Evolutionary conservation across 2,113 vertebrate species (phyloP).

Genomic region (Campylomormyrus tamandua): DNA sequence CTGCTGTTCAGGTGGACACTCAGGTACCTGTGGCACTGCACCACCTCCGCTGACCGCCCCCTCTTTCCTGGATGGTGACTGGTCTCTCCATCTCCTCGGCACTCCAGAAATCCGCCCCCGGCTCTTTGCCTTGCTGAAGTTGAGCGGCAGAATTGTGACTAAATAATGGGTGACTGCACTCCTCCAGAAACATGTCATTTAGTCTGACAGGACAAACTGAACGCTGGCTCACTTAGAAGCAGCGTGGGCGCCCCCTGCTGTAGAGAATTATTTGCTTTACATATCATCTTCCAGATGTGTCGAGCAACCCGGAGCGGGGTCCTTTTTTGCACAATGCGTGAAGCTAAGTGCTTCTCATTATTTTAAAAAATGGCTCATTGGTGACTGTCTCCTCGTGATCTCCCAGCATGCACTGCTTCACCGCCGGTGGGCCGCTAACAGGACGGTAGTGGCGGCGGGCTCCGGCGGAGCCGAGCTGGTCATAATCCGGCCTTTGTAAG

Average conservation of each 20-base stretch:
- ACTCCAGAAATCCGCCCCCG: neutral
- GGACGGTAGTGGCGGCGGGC: neutral
- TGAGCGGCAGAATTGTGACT: neutral
- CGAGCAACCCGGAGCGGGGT: neutral
- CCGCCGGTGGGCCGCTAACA: neutral
- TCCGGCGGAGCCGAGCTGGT: neutral
- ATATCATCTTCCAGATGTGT: neutral
- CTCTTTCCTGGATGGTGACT: neutral
- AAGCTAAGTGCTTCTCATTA: neutral
- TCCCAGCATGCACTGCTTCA: neutral
- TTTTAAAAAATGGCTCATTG: neutral
- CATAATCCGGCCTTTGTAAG: slow-evolving; percentile 11
- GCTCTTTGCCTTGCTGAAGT: neutral
- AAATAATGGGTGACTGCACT: neutral
- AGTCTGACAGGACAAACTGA: neutral
- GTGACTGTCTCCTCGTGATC: neutral
- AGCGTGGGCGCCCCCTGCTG: neutral
- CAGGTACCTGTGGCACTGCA: neutral
- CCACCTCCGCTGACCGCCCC: neutral
- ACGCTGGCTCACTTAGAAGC: neutral
- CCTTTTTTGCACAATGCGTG: neutral
- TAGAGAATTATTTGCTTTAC: neutral
- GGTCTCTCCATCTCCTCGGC: neutral
- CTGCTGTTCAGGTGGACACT: neutral
- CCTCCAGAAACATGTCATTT: neutral